phyloP scores from a whole-genome alignment of 2,113 vertebrate genomes.

The Syngnathoides biaculeatus region DNA sequence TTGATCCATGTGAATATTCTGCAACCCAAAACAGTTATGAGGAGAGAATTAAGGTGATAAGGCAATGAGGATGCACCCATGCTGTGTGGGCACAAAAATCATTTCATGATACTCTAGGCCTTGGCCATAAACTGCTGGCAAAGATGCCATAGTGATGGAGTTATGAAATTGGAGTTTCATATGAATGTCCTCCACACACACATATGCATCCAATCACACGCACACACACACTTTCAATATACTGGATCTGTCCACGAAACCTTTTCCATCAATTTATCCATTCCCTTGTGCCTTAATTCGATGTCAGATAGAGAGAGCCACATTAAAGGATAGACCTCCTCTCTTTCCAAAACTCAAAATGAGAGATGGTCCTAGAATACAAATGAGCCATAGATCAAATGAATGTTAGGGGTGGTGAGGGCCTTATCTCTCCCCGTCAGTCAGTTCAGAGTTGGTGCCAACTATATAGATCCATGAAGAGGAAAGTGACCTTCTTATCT shows the following conservation, averaged over 20 bases:
- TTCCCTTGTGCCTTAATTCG: conserved; percentile 40
- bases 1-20: conserved; percentile 27
- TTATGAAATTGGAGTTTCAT: conserved; percentile 23
- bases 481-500: conserved; percentile 21
- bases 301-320: conserved; percentile 56
- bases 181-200: conserved; percentile 13
- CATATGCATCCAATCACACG: neutral
- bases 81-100: conserved; percentile 1
- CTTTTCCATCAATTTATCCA: conserved; percentile 41
- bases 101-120: neutral
- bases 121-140: conserved; percentile 10
- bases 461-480: conserved; percentile 47
- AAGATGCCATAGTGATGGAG: conserved; percentile 18
- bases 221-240: conserved; percentile 3
- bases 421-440: conserved; percentile 65
- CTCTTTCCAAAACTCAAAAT: conserved; percentile 59
- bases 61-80: neutral
- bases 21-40: conserved; percentile 1
- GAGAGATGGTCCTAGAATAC: conserved; percentile 60
- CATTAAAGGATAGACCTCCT: conserved; percentile 49
- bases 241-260: conserved; percentile 20
- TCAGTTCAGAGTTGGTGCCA: conserved; percentile 46
- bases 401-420: conserved; percentile 32
- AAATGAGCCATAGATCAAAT: conserved; percentile 62
- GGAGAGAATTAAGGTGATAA: neutral